Percentiles rank a stretch among this genome's conserved stretches.
These are phyloP conservation scores for Siphonodentalium dalli DNA, from an alignment of 2,888 invertebrate genomes.

Conservation along the genomic window DNA sequence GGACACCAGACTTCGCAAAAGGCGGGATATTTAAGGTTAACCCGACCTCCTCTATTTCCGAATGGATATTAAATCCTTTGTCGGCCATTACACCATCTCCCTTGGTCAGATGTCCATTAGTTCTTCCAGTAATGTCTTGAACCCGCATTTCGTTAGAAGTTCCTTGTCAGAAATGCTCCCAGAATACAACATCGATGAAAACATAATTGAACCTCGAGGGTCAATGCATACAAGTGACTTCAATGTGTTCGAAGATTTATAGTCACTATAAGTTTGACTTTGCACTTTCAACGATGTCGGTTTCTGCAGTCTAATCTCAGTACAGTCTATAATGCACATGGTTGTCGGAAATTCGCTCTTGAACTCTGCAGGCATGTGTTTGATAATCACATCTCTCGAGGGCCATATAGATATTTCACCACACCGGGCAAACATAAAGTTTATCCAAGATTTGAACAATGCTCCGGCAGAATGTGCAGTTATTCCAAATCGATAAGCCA, in stretches of 20 bases:
- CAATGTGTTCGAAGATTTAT: constrained; percentile 30
- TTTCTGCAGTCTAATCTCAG: constrained; percentile 24
- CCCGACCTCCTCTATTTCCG: constrained; percentile 1
- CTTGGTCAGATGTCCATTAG: constrained; percentile 4
- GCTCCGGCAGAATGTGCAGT: constrained; percentile 18
- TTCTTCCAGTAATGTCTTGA: constrained; percentile 7
- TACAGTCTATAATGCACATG: constrained; percentile 27
- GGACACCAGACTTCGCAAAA: background rate
- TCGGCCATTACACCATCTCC: constrained; percentile 19
- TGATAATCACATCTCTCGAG: constrained; percentile 14
- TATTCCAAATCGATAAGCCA: constrained; percentile 16
- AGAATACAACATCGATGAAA: constrained; percentile 18
- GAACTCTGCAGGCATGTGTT: constrained; percentile 24
- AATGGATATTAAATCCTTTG: constrained; percentile 11
- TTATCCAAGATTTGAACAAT: constrained; percentile 23
- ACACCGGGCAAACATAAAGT: constrained; percentile 26
- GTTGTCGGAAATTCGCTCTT: constrained; percentile 27
- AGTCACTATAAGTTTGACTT: constrained; percentile 32
- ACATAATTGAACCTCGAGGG: constrained; percentile 27
- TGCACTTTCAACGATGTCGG: constrained; percentile 20
- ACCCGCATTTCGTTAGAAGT: constrained; percentile 16
- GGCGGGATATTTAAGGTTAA: constrained; percentile 17
- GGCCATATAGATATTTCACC: constrained; percentile 27
- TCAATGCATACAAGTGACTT: constrained; percentile 27
- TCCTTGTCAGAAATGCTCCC: constrained; percentile 28